Evolutionary conservation across 2,888 invertebrate species (phyloP).

Genomic region (Tachina lurida): DNA sequence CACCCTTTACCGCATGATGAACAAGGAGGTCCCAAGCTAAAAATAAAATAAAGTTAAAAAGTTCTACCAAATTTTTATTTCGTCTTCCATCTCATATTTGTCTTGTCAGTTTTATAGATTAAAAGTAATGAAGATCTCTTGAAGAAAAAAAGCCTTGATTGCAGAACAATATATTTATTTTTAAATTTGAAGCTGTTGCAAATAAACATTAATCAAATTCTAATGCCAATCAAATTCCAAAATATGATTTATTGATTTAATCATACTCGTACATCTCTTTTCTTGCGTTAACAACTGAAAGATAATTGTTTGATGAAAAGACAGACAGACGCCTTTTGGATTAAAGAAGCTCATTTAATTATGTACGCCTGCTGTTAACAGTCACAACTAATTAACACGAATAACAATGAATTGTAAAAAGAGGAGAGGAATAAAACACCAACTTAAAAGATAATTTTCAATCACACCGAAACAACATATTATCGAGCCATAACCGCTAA

Average conservation of each 20-base stretch:
- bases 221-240: background rate
- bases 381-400: constrained; percentile 43
- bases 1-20: no score
- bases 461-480: background rate
- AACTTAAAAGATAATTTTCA: background rate
- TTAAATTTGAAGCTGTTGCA: background rate
- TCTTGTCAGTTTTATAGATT: background rate
- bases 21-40: no score
- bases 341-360: background rate
- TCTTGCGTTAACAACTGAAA: background rate
- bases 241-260: background rate
- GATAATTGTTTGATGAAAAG: background rate
- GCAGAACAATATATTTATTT: no score
- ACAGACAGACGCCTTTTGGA: background rate
- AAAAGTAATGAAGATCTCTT: no score
- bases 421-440: background rate
- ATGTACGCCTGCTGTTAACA: constrained; percentile 44
- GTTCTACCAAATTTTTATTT: no score
- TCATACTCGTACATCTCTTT: background rate
- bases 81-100: no score
- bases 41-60: no score
- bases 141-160: background rate
- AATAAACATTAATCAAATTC: background rate
- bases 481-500: no score
- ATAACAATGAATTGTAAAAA: constrained; percentile 26